A percentile compares a stretch with the other conserved stretches of the same genome.
Evolutionary conservation across 2,888 invertebrate species (phyloP).

Genomic region (Tanypteryx hageni): DNA sequence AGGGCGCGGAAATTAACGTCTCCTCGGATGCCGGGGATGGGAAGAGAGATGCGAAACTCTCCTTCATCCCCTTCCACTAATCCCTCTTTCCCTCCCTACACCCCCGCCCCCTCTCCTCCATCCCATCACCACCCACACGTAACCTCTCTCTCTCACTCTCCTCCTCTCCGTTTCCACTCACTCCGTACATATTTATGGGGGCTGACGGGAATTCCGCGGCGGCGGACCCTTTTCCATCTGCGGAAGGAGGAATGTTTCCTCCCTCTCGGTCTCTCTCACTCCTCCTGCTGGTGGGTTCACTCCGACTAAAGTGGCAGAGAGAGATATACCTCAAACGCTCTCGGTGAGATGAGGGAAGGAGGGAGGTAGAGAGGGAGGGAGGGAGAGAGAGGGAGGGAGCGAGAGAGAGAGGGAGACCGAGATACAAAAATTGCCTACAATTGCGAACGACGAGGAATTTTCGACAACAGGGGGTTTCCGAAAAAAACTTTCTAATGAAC

Average conservation of each 20-base stretch:
- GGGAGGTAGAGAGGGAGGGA: not conserved
- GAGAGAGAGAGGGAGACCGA: not conserved
- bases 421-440: not conserved
- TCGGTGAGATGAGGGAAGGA: not conserved
- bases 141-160: too few relatives aligned
- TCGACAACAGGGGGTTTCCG: too few relatives aligned
- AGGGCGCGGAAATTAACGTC: constrained; percentile 42
- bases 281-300: not conserved
- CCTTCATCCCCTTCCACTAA: not conserved
- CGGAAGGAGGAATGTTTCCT: not conserved
- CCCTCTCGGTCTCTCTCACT: not conserved
- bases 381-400: not conserved
- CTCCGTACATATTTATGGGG: constrained; percentile 38
- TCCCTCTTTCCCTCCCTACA: too few relatives aligned
- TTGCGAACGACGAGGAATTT: not conserved
- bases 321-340: not conserved
- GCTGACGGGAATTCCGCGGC: not conserved
- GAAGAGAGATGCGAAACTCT: constrained; percentile 16
- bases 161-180: too few relatives aligned
- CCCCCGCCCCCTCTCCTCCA: not conserved
- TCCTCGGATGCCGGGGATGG: not conserved
- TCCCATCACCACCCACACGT: not conserved
- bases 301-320: not conserved
- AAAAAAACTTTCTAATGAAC: too few relatives aligned
- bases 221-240: not conserved